Percentiles rank a stretch among this genome's conserved stretches.
Evolutionary conservation across 2,888 invertebrate species (phyloP).

Genomic region (Chironomus riparius): DNA sequence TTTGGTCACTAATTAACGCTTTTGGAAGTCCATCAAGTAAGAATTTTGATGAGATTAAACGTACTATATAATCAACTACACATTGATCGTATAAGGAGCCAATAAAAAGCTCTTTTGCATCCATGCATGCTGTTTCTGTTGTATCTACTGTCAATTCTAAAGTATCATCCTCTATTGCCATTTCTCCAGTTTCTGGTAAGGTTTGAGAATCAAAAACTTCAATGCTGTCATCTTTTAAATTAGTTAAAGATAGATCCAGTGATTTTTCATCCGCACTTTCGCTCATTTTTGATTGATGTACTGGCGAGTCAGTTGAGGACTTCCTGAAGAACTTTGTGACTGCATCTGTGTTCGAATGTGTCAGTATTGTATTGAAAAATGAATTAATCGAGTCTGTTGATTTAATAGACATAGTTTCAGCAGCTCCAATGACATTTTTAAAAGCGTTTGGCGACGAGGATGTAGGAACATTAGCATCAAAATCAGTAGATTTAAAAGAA

Average conservation of each 20-base stretch:
- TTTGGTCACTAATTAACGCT: slow-evolving; percentile 59
- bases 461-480: slow-evolving; percentile 42
- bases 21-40: slow-evolving; percentile 42
- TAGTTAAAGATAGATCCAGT: not conserved
- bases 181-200: slow-evolving; percentile 13
- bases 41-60: slow-evolving; percentile 39
- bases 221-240: slow-evolving; percentile 1
- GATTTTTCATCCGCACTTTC: slow-evolving; percentile 8
- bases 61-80: slow-evolving; percentile 38
- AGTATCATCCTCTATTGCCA: not conserved
- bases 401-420: slow-evolving; percentile 29
- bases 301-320: slow-evolving; percentile 13
- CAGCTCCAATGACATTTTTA: slow-evolving; percentile 26
- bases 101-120: slow-evolving; percentile 32
- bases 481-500: slow-evolving; percentile 44
- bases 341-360: slow-evolving; percentile 38
- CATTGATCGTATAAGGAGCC: slow-evolving; percentile 40
- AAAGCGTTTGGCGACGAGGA: not conserved
- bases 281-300: slow-evolving; percentile 13
- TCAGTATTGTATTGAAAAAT: slow-evolving; percentile 40
- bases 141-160: not conserved
- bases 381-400: slow-evolving; percentile 39
- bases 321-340: slow-evolving; percentile 23
- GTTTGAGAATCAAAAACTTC: slow-evolving; percentile 9
- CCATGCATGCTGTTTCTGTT: not conserved